phyloP scores from a whole-genome alignment of 1,140 invertebrate species.

The Lethrus apterus region DNA sequence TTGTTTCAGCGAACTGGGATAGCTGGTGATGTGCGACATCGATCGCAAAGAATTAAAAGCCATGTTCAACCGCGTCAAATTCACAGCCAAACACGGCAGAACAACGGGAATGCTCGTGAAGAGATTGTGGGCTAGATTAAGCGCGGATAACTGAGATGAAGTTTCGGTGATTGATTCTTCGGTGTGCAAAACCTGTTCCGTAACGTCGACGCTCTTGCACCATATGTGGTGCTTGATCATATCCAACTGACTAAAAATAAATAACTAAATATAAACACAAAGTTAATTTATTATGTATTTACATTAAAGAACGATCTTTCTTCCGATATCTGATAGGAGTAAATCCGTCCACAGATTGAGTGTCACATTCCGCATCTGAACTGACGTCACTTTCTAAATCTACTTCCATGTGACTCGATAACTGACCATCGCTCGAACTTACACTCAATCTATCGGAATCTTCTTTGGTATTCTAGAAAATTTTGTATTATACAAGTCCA shows the following conservation, averaged over 20 bases:
- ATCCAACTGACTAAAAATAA: constrained; percentile 43
- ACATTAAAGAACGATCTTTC: constrained; percentile 36
- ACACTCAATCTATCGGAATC: constrained; percentile 38
- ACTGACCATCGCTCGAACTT: constrained; percentile 39
- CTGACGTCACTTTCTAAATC: constrained; percentile 29
- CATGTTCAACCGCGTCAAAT: constrained; percentile 81
- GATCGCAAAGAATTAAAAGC: constrained; percentile 79
- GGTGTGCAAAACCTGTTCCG: constrained; percentile 55
- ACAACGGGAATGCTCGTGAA: constrained; percentile 79
- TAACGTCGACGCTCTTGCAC: constrained; percentile 61
- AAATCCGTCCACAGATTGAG: constrained; percentile 24
- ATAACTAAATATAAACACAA: neutral
- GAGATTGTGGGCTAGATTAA: constrained; percentile 88
- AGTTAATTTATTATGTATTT: too few species aligned
- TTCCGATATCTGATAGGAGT: constrained; percentile 33
- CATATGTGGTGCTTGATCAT: constrained; percentile 64
- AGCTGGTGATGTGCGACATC: constrained; percentile 84
- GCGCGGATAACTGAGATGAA: constrained; percentile 55
- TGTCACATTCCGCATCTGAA: constrained; percentile 31
- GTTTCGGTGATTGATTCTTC: constrained; percentile 41
- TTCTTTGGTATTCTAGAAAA: constrained; percentile 26
- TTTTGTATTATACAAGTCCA: neutral
- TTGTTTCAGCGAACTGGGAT: constrained; percentile 81
- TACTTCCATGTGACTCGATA: constrained; percentile 35
- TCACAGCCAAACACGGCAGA: constrained; percentile 82